Percentiles rank a stretch among this genome's conserved stretches.
These are phyloP conservation scores for Cryptus viduatorius DNA, from an alignment of 2,888 invertebrate species.

Conservation along the genomic window DNA sequence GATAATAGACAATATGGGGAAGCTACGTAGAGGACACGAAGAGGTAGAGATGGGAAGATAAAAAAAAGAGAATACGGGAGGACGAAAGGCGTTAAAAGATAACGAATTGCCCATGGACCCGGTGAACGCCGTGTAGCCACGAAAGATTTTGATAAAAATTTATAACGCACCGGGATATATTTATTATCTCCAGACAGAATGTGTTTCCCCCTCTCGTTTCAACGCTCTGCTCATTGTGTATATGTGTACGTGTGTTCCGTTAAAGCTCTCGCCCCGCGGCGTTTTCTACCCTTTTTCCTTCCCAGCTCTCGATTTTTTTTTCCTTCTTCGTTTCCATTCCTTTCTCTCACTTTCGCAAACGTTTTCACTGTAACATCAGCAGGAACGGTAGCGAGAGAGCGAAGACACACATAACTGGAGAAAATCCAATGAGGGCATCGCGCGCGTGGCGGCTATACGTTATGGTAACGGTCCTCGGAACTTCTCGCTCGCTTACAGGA, in stretches of 20 bases:
- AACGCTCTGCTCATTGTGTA: slow-evolving; percentile 30
- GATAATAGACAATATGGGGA: slow-evolving; percentile 29
- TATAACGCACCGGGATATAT: slow-evolving; percentile 65
- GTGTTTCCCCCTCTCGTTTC: slow-evolving; percentile 40
- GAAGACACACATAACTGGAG: slow-evolving; percentile 44
- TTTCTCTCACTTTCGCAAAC: slow-evolving; percentile 61
- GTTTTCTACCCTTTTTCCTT: slow-evolving; percentile 1
- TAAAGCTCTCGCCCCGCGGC: slow-evolving; percentile 27
- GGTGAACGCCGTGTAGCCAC: slow-evolving; percentile 31
- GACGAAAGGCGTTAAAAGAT: slow-evolving; percentile 46
- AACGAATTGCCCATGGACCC: slow-evolving; percentile 51
- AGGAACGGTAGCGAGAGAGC: slow-evolving; percentile 1
- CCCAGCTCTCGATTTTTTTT: slow-evolving; percentile 27
- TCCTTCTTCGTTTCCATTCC: slow-evolving; percentile 56
- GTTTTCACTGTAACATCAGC: slow-evolving; percentile 43
- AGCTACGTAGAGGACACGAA: not conserved
- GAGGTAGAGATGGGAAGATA: not conserved
- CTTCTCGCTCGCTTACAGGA: slow-evolving; percentile 56
- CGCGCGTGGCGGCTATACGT: slow-evolving; percentile 62
- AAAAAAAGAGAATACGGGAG: slow-evolving; percentile 18
- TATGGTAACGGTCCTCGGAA: slow-evolving; percentile 68
- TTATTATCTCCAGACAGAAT: slow-evolving; percentile 61
- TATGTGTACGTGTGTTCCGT: slow-evolving; percentile 4
- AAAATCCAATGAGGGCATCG: slow-evolving; percentile 67
- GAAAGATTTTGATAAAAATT: slow-evolving; percentile 65